Evolutionary conservation across 2,113 vertebrate genomes (phyloP), one percentile per base, ranked within the genome.

Genomic region (Helogale parvula): DNA sequence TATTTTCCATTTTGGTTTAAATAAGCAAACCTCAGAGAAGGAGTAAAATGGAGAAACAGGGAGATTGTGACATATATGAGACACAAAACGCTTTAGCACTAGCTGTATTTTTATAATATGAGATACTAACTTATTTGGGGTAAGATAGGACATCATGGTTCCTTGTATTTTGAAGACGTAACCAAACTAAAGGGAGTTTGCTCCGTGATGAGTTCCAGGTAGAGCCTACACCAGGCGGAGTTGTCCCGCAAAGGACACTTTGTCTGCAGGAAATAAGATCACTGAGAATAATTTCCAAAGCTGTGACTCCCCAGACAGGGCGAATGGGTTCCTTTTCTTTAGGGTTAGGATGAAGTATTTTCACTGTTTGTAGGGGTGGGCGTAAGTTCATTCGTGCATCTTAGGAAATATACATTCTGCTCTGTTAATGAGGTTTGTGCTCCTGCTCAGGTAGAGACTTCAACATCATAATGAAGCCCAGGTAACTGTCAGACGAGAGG

Each of bases 381-480:
- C 71, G 0, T 27, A 14, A 0, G 5, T 16, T 74, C 71, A 41
- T 13, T 2, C 23, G 0, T 41, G 11, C 21, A 2, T 14, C 71
- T 74, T 41, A 74, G 23, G 38, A 41, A 74, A 74, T 38, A 74
- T 33, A 27, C 38, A 41, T 74, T 14, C 13, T 41, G 38, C 41
- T 41, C 23, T 41, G 38, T 7, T 14, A 74, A 25, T 41, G 13
- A 74, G 35, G 38, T 41, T 13, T 41, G 71, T 27, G 38, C 12
- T 27, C 71, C 1, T 74, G 12, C 69, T 38, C 1, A 0, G 10
- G n/a, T 38, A 33, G 69, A 72, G 35, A 71, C 23, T 71, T 35
- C 17, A 35, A 72, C 71, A 15, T 27, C 0, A 27, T 29, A 29
- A 41, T 27, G 38, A 29, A 76, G 41, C 72, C 45, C 38, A 15